A percentile compares a stretch with the other conserved stretches of the same genome.
Evolutionary conservation across 2,797 vertebrate species (phyloP).

Genomic region (Avahi laniger): DNA sequence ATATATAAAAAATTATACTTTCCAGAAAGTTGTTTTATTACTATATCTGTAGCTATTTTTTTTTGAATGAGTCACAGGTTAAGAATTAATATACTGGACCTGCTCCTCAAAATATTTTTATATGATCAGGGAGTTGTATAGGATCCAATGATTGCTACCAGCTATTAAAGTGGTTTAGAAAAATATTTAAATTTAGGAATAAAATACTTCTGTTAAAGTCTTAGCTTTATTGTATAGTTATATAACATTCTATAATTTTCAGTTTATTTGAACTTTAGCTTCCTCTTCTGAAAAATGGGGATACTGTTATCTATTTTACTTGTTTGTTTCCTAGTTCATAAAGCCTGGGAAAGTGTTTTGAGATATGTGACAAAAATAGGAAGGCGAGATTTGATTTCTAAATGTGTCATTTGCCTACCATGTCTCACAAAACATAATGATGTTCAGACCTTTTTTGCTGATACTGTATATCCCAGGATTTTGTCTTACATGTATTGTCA

Average conservation of each 20-base stretch:
- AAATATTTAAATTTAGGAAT: not conserved
- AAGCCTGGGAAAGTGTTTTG: not conserved
- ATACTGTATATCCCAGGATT: not conserved
- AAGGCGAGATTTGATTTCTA: not conserved
- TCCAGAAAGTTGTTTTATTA: not conserved
- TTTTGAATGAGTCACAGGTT: not conserved
- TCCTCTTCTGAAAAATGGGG: not conserved
- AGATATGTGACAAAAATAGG: not conserved
- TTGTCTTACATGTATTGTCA: not conserved
- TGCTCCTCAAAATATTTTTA: not conserved
- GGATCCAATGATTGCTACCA: not conserved
- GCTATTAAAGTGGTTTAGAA: not conserved
- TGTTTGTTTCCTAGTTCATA: not conserved
- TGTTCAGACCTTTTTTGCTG: not conserved
- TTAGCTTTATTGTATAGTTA: not conserved
- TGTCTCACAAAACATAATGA: not conserved
- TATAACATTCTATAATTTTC: not conserved
- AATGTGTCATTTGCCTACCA: not conserved
- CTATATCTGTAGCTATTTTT: not conserved
- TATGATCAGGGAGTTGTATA: not conserved
- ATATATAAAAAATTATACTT: not conserved
- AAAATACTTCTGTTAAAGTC: constrained; percentile 14
- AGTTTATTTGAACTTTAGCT: not conserved
- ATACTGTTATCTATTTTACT: not conserved
- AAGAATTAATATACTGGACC: not conserved